phyloP scores from a whole-genome alignment of 2,797 vertebrate species.

The Meda fulgida region DNA sequence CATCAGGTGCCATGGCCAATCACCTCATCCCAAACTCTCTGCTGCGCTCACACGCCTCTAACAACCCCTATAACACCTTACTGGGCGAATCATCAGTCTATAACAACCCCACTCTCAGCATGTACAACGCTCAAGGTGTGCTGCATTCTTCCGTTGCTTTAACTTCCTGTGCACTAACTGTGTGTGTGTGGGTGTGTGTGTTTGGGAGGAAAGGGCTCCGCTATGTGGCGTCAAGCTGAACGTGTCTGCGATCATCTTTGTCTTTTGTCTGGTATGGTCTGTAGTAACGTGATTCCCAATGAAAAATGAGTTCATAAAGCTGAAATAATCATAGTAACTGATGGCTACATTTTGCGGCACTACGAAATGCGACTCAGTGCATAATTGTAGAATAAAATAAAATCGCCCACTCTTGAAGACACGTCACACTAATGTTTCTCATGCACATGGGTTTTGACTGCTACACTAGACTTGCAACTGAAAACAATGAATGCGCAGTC shows the following conservation, averaged over 20 bases:
- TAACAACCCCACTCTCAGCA: conserved; percentile 99
- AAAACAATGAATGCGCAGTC: neutral
- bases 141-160: conserved; percentile 59
- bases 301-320: neutral
- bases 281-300: neutral
- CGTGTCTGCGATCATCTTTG: conserved; percentile 12
- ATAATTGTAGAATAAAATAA: neutral
- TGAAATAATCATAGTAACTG: neutral
- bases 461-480: neutral
- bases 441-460: conserved; percentile 4
- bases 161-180: conserved; percentile 64
- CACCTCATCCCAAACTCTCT: conserved; percentile 99
- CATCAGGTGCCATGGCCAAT: conserved; percentile 99
- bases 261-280: conserved; percentile 26
- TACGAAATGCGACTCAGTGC: conserved; percentile 1
- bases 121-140: conserved; percentile 99
- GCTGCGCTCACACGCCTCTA: conserved; percentile 99
- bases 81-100: conserved; percentile 99
- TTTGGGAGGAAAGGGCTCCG: neutral
- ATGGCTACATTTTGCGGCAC: neutral
- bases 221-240: conserved; percentile 29
- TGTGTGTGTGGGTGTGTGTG: conserved; percentile 15
- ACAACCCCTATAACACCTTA: conserved; percentile 99
- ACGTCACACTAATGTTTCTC: neutral
- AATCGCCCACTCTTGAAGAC: neutral